Base-by-base conservation (phyloP, 2,113 vertebrate genomes). In the Corynorhinus townsendii region DNA sequence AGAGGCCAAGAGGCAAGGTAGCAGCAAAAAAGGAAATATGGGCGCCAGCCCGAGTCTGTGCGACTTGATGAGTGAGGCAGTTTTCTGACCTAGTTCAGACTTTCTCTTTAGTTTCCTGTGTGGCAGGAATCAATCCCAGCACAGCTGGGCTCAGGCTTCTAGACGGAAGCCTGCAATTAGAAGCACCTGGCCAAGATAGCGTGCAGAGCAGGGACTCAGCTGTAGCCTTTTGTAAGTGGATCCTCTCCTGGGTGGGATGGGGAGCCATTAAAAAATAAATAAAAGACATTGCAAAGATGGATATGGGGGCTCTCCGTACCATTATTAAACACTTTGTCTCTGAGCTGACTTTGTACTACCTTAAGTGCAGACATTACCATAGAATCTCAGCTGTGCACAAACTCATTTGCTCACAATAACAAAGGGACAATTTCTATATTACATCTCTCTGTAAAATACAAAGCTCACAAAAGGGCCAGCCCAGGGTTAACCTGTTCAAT, bases 31-130 rank as follows among this genome's bases (percentile, higher is more conserved):
- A 79, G 69, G 71, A 86, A 93, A 79, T 7, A 77, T 81, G 81
- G 88, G 47, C 85, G 89, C 81, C 54, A 93, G 81, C 72, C n/a
- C 0, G 45, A 79, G 62, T 24, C 2, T 11, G 47, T 33, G 68
- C 83, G 87, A 83, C 68, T 38, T 92, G 94, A 86, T 86, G 96
- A 97, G 91, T 2, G 22, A 96, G 86, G 89, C 90, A 80, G 49
- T 96, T 95, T 92, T 80, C 88, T 97, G 95, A 97, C 96, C 96
- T 79, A 93, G 88, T 95, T 97, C 49, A 45, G 90, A 81, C 38
- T 86, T 87, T 79, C 86, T 68, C 75, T 68, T 52, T 20, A 38
- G 59, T 79, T 96, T 95, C 82, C 88, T 95, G 38, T 72, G 85
- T 30, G 69, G 87, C 56, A 95, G 86, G 92, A 90, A 95, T 92